Evolutionary conservation across 2,797 vertebrate genomes (phyloP).

Genomic region (Tarsius wallacei): DNA sequence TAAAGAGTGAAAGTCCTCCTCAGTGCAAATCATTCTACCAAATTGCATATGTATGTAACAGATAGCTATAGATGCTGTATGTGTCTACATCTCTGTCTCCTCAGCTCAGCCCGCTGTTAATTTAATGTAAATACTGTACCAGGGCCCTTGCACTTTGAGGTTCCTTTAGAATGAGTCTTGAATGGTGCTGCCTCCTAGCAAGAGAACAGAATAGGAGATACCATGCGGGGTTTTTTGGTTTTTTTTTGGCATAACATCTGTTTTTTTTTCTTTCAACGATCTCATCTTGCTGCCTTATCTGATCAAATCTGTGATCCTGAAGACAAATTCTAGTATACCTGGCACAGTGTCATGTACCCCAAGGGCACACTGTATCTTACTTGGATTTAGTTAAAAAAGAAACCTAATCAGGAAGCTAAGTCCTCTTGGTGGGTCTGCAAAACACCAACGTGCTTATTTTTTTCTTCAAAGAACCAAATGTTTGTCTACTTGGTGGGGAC

Average conservation of each 20-base stretch:
- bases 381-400: constrained; percentile 53
- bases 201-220: background rate
- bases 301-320: constrained; percentile 13
- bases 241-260: background rate
- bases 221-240: background rate
- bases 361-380: background rate
- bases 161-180: constrained; percentile 51
- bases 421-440: constrained; percentile 22
- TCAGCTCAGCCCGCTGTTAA: background rate
- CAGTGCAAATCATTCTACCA: background rate
- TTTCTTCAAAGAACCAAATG: constrained; percentile 19
- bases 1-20: constrained; percentile 38
- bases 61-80: background rate
- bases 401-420: background rate
- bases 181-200: background rate
- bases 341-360: background rate
- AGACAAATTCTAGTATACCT: constrained; percentile 9
- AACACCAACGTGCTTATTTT: background rate
- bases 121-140: background rate
- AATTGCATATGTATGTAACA: background rate
- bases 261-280: constrained; percentile 49
- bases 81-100: background rate
- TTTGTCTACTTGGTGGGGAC: background rate
- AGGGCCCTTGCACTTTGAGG: constrained; percentile 49
- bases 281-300: constrained; percentile 49